Evolutionary conservation across 2,888 invertebrate genomes (phyloP).

Genomic region (Lypha dubia): DNA sequence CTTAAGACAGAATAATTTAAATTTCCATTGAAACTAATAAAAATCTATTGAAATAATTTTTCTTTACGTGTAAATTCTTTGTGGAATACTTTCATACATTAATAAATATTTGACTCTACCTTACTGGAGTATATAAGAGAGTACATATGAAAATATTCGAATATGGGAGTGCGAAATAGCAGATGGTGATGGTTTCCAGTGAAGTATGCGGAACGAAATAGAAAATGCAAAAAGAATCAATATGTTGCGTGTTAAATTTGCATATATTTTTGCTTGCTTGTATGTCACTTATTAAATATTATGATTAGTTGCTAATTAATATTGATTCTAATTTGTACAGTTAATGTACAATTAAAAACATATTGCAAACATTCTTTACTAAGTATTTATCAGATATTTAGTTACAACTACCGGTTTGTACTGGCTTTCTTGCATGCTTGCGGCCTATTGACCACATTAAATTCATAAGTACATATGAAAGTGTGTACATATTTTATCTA

Average conservation of each 20-base stretch:
- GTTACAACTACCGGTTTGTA: background rate
- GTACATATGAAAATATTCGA: conserved; percentile 34
- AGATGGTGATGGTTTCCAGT: background rate
- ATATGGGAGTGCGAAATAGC: too few relatives aligned
- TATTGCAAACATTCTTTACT: background rate
- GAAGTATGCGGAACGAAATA: background rate
- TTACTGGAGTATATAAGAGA: conserved; percentile 45
- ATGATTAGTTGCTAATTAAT: conserved; percentile 69
- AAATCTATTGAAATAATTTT: too few relatives aligned
- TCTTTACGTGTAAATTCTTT: conserved; percentile 25
- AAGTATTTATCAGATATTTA: background rate
- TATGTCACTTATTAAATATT: conserved; percentile 58
- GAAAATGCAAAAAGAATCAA: conserved; percentile 3
- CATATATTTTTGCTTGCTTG: conserved; percentile 40
- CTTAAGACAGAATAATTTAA: too few relatives aligned
- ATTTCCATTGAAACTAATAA: background rate
- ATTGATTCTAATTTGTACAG: conserved; percentile 65
- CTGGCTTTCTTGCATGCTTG: background rate
- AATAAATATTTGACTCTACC: conserved; percentile 22
- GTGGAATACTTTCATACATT: background rate
- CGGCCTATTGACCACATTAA: background rate
- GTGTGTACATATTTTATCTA: background rate
- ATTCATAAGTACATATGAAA: background rate
- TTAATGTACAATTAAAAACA: conserved; percentile 52
- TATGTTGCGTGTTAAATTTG: conserved; percentile 49